Evolutionary conservation across 2,113 vertebrate genomes (phyloP), one percentile per base, ranked within the genome.

Genomic region (Buteo buteo): DNA sequence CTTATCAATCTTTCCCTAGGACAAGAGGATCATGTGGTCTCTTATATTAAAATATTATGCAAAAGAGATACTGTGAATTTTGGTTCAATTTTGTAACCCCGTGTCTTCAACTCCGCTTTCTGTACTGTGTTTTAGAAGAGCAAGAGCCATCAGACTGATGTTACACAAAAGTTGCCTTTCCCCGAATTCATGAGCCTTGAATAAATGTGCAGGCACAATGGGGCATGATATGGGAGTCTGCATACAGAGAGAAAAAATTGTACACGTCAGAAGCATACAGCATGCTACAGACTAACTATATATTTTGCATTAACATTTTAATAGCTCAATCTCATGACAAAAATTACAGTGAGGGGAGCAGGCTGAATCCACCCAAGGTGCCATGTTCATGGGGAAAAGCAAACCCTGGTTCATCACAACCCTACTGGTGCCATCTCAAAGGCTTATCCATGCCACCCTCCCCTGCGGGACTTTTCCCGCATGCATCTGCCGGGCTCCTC

Each of bases 161-260:
- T 7, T 25, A 32, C 38, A 42, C 10, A 11, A 3, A 57, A 45
- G 36, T 4, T 62, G 31, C 25, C 65, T 54, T 79, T 72, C 42
- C 45, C 36, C 62, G 34, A n/a, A 44, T 66, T 65, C 16, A 24
- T 3, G 13, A 87, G 28, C 25, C 42, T 57, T 82, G 29, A 79
- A 59, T 7, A 72, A 70, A 69, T 20, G 13, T 6, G 1, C 15
- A 44, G 72, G 22, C 44, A 89, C 65, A 25, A 14, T 0, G 0
- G 52, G 42, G 7, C 14, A 16, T 1, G 15, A 11, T 10, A 7
- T 11, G 17, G 34, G 29, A 8, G 8, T 29, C 24, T 82, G 61
- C 73, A n/a, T 4, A 26, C 14, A 42, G 49, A 90, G 15, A 54
- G 54, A 34, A 73, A 86, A 72, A 32, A 29, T 5, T 13, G 14